A percentile compares a stretch with the other conserved stretches of the same genome.
phyloP scores from a whole-genome alignment of 2,797 vertebrate species.

The Macropodus opercularis region DNA sequence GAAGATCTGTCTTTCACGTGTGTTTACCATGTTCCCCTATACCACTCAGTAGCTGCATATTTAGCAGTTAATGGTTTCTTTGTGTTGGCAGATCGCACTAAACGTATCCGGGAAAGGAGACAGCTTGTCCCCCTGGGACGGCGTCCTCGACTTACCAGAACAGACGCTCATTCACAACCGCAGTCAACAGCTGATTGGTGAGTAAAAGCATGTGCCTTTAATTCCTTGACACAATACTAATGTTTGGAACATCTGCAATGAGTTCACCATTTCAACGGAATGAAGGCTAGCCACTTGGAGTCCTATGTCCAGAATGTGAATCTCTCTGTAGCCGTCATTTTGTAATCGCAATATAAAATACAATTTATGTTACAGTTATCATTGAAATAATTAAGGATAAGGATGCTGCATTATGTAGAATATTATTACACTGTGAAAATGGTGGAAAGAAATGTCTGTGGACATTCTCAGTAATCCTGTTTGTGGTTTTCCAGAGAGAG shows the following conservation, averaged over 20 bases:
- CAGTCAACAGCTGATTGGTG: slow-evolving; percentile 91
- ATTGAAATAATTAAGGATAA: background rate
- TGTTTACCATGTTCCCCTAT: slow-evolving; percentile 7
- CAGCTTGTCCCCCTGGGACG: slow-evolving; percentile 95
- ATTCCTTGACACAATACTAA: background rate
- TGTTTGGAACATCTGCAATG: background rate
- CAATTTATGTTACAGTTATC: background rate
- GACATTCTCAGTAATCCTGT: too few species aligned
- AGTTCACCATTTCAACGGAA: background rate
- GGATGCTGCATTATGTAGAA: too few species aligned
- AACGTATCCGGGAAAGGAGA: slow-evolving; percentile 97
- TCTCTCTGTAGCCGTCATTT: background rate
- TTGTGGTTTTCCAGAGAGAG: too few species aligned
- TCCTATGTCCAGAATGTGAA: background rate
- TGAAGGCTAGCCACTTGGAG: background rate
- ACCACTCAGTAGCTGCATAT: slow-evolving; percentile 2
- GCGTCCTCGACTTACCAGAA: slow-evolving; percentile 92
- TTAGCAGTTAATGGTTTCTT: slow-evolving; percentile 3
- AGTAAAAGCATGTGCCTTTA: slow-evolving; percentile 62
- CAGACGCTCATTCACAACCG: slow-evolving; percentile 90
- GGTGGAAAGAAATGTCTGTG: too few species aligned
- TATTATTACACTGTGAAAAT: too few species aligned
- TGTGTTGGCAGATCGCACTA: slow-evolving; percentile 87
- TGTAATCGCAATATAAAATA: background rate
- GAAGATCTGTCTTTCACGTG: background rate